Evolutionary conservation across 37 sponge, comb jelly and placozoan species (phyloP).

Genomic region (Crambe crambe): DNA sequence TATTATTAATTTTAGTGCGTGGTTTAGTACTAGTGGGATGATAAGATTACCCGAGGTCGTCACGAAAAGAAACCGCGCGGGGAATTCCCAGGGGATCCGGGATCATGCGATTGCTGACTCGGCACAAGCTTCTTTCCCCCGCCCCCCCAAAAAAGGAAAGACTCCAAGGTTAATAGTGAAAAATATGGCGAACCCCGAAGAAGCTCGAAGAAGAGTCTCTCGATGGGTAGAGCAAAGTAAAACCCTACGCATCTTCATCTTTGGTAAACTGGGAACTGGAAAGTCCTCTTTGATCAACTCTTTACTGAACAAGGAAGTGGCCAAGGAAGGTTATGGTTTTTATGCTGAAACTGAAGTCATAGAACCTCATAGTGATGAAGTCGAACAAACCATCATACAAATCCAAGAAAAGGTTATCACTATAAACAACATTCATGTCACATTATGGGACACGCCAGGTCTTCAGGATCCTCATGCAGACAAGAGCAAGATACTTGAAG

Average conservation of each 20-base stretch:
- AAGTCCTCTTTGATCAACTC: constrained; percentile 3
- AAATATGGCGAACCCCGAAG: neutral
- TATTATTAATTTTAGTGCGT: neutral
- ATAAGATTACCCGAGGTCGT: no score
- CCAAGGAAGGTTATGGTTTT: neutral
- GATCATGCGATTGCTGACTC: no score
- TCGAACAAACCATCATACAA: neutral
- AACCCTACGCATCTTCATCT: neutral
- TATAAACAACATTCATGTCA: neutral
- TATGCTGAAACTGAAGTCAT: neutral
- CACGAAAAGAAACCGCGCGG: no score
- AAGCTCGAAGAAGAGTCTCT: neutral
- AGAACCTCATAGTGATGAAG: neutral
- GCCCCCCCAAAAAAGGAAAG: no score
- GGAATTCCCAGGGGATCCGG: no score
- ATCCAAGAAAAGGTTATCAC: neutral
- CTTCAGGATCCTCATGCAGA: neutral
- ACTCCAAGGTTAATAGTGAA: no score
- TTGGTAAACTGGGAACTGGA: constrained; percentile 1
- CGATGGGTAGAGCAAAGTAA: constrained; percentile 12
- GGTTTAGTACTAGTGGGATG: neutral
- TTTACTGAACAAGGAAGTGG: neutral
- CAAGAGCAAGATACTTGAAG: neutral
- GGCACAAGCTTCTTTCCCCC: no score
- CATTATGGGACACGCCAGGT: constrained; percentile 13